These are phyloP conservation scores for Acronicta leporina DNA, from an alignment of 2,888 invertebrate species.

Conservation along the genomic window DNA sequence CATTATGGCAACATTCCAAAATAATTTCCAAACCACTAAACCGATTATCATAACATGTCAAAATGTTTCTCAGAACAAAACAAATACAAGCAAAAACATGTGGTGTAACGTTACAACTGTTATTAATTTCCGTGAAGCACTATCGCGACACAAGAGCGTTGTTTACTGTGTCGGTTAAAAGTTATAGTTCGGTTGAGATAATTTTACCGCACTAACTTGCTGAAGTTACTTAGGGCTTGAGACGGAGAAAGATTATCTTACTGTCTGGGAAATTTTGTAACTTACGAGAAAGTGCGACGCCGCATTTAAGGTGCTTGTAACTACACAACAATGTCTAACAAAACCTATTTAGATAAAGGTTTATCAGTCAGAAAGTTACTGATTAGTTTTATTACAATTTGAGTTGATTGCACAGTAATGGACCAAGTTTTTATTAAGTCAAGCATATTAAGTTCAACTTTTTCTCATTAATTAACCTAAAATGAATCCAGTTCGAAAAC, in stretches of 20 bases:
- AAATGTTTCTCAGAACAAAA: conserved; percentile 20
- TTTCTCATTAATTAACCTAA: no score
- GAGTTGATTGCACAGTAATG: background rate
- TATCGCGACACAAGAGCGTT: conserved; percentile 18
- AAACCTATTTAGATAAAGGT: conserved; percentile 14
- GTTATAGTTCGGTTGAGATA: conserved; percentile 33
- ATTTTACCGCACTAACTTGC: conserved; percentile 37
- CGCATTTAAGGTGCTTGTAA: conserved; percentile 15
- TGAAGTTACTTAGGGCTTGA: conserved; percentile 32
- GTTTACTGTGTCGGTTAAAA: conserved; percentile 35
- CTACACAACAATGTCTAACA: conserved; percentile 10
- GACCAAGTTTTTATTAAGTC: no score
- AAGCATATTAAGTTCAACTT: no score
- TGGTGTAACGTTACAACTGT: conserved; percentile 7
- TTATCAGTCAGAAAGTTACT: conserved; percentile 1
- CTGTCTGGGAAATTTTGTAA: conserved; percentile 22
- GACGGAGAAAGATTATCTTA: conserved; percentile 42
- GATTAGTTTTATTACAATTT: conserved; percentile 4
- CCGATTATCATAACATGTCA: conserved; percentile 25
- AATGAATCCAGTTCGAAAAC: no score
- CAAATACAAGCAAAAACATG: conserved; percentile 4
- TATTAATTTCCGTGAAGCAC: conserved; percentile 11
- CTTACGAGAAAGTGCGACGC: conserved; percentile 25
- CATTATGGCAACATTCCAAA: conserved; percentile 37
- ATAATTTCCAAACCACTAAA: conserved; percentile 47